Base-by-base conservation (phyloP, 2,113 vertebrate genomes). In the Callithrix jacchus region DNA sequence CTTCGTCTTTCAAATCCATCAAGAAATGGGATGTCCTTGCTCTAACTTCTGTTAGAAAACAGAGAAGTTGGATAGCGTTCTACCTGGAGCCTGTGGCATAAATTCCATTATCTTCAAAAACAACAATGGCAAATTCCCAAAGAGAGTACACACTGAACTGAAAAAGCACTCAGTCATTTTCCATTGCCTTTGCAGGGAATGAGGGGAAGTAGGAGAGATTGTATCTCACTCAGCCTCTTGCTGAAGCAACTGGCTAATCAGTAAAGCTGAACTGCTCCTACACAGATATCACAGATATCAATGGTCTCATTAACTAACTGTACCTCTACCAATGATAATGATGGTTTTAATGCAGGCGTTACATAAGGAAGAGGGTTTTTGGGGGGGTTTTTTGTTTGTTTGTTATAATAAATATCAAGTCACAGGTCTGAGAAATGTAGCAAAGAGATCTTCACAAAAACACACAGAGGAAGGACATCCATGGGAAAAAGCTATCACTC, bases 61-160 rank as follows among this genome's bases (percentile, higher is more conserved):
- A 83, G 54, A 74, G 81, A 87, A 76, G 5, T 32, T 84, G n/a
- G 82, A 64, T 2, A 68, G 40, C 25, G n/a, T 79, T 83, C 74
- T 70, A 88, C 52, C 40, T 71, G 42, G 23, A 91, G 25, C 35
- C 74, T 52, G 16, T 6, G 18, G 30, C 49, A 40, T 47, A 90
- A 88, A 89, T 92, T 25, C 12, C 56, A 79, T 94, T 84, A 66
- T 79, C 87, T 94, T 96, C 73, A 92, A 93, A 97, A 96, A 85
- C 30, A 96, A 71, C 40, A 94, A 61, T 61, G 20, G 58, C 42
- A 88, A 91, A 93, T 91, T 94, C 79, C 83, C 73, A 93, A 82
- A 76, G 70, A 92, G 10, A 88, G 66, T 40, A 8, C 25, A 17
- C 2, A 8, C 47, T 14, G 5, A 82, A 87, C 77, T 74, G n/a